These are phyloP conservation scores for Acleris holmiana DNA, from an alignment of 2,888 invertebrate species.

Conservation along the genomic window DNA sequence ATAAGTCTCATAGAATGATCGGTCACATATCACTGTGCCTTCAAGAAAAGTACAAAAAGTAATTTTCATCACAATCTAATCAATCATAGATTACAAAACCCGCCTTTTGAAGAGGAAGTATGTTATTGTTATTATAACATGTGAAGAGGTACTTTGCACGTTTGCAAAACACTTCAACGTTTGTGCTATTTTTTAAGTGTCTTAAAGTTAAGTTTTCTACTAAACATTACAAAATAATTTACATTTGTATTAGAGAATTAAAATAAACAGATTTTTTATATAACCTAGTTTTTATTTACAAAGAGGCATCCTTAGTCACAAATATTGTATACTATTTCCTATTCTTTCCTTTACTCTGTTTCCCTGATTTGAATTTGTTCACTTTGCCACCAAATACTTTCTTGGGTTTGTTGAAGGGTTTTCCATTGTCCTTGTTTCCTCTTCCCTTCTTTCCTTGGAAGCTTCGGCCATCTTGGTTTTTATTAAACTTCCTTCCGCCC, in stretches of 20 bases:
- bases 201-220: conserved; percentile 25
- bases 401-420: conserved; percentile 55
- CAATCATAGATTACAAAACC: conserved; percentile 10
- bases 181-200: conserved; percentile 9
- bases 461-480: conserved; percentile 42
- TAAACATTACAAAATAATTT: conserved; percentile 20
- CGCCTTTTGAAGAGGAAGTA: conserved; percentile 17
- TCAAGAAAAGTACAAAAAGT: conserved; percentile 23
- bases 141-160: conserved; percentile 1
- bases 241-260: conserved; percentile 23
- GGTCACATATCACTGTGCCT: conserved; percentile 17
- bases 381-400: conserved; percentile 74
- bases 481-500: conserved; percentile 39
- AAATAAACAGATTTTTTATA: conserved; percentile 34
- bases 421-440: conserved; percentile 39
- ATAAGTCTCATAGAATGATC: no score
- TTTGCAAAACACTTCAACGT: background rate
- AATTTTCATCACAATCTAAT: conserved; percentile 17
- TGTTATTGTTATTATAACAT: no score
- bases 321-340: conserved; percentile 50
- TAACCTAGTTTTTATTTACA: conserved; percentile 15
- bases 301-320: background rate
- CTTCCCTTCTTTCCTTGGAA: conserved; percentile 47
- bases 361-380: conserved; percentile 62
- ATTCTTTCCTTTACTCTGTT: conserved; percentile 58